phyloP scores from a whole-genome alignment of 2,113 vertebrate species.

The Alexandromys fortis region DNA sequence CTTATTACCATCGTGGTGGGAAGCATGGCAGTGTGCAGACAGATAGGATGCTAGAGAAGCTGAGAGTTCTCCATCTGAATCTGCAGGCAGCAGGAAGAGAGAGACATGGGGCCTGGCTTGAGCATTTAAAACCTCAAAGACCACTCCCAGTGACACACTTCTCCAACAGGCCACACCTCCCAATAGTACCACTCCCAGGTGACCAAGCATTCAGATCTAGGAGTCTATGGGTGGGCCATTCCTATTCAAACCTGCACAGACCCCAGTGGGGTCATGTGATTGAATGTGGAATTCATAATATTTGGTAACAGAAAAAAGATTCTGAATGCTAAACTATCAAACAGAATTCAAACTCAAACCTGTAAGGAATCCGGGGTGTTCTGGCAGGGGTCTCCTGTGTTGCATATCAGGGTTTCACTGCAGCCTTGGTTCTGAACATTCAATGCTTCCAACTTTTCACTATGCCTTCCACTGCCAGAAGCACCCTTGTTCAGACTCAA shows the following conservation, averaged over 20 bases:
- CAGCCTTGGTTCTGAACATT: not conserved
- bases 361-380: not conserved
- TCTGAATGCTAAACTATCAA: not conserved
- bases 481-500: not conserved
- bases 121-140: not conserved
- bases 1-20: not conserved
- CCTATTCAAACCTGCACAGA: not conserved
- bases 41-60: not conserved
- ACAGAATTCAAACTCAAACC: not conserved
- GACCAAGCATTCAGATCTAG: too few species aligned
- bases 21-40: not conserved
- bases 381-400: not conserved
- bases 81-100: not conserved
- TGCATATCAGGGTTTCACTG: not conserved
- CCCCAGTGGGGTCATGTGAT: not conserved
- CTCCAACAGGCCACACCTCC: not conserved
- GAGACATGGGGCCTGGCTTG: not conserved
- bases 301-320: not conserved
- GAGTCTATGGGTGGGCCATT: too few species aligned
- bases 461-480: not conserved
- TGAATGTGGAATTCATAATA: not conserved
- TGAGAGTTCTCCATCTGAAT: not conserved
- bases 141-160: not conserved
- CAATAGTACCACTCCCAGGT: not conserved
- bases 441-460: not conserved